Evolutionary conservation across 2,888 invertebrate genomes (phyloP), one percentile per base, ranked within the genome.

Genomic region (Philopedon plagiatum): DNA sequence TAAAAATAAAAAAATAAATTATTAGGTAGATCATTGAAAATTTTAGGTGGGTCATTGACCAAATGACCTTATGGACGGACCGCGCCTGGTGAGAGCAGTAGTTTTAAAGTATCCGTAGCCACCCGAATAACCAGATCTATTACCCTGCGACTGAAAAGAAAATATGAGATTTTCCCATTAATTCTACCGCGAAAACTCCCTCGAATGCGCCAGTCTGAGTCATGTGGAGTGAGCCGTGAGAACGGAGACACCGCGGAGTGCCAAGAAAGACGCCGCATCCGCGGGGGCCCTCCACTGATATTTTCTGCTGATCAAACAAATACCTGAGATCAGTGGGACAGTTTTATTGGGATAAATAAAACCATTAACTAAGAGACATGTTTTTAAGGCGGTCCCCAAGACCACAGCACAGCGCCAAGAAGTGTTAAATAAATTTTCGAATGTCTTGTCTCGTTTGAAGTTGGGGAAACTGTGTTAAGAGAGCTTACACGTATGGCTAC

Each of bases 141-240:
- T 29, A 29, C 7, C 29, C 7, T 3, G 29, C 46, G 19, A 46
- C 15, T 18, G 46, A 2, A 19, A 13, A 37, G 9, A 34, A 37
- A 21, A 29, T 18, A 19, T 9, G 1, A 19, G 11, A 2, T 19
- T 58, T 58, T 37, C 5, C 21, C 15, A 58, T 56, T 13, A 23
- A 41, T 41, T 26, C 44, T 44, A 13, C n/a, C 21, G 61, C 71
- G 13, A 65, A 71, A 71, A 71, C 71, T 71, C 71, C 37, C 26
- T 21, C 37, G 37, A 62, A 46, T 66, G 57, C 71, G 60, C 66
- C 66, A 66, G 66, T 62, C 71, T 67, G 72, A 76, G 39, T 70
- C 70, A 71, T 70, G 74, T 62, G 67, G 71, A 73, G 75, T 71
- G 71, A 68, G 78, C 77, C 80, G 80, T 80, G 80, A 80, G 80